These are phyloP conservation scores for Dendroctonus ponderosae DNA, from an alignment of 1,140 invertebrate genomes.

Conservation along the genomic window DNA sequence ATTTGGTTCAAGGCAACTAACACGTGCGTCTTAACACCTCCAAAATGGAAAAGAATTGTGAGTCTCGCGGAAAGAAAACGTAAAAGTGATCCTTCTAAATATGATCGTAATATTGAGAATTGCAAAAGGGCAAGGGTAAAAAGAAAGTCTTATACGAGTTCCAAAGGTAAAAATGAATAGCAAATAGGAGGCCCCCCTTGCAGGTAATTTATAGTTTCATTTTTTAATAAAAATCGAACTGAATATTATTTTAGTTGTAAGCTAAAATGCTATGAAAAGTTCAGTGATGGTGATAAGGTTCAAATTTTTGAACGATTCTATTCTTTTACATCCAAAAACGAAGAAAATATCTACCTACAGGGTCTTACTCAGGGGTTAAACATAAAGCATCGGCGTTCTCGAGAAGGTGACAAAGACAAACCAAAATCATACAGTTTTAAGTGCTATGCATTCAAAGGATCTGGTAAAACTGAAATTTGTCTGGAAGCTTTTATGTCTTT, in stretches of 20 bases:
- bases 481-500: conserved; percentile 4
- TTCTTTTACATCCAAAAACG: conserved; percentile 6
- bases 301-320: conserved; percentile 6
- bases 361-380: not conserved
- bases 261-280: conserved; percentile 8
- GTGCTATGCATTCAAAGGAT: conserved; percentile 2
- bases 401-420: conserved; percentile 1
- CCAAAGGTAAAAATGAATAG: not conserved
- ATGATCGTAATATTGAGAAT: conserved; percentile 6
- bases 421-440: conserved; percentile 2
- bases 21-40: too few relatives aligned
- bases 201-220: not conserved
- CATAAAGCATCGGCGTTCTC: conserved; percentile 8
- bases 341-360: conserved; percentile 13
- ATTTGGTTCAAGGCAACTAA: too few relatives aligned
- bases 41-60: too few relatives aligned
- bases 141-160: conserved; percentile 1
- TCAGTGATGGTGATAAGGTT: not conserved
- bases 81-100: conserved; percentile 6
- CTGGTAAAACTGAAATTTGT: not conserved
- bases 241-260: conserved; percentile 3
- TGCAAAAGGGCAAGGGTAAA: conserved; percentile 4
- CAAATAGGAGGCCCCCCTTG: not conserved
- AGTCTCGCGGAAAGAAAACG: too few relatives aligned
- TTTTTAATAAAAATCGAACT: not conserved